phyloP scores from a whole-genome alignment of 1,140 invertebrate species.

The Euura lappo region DNA sequence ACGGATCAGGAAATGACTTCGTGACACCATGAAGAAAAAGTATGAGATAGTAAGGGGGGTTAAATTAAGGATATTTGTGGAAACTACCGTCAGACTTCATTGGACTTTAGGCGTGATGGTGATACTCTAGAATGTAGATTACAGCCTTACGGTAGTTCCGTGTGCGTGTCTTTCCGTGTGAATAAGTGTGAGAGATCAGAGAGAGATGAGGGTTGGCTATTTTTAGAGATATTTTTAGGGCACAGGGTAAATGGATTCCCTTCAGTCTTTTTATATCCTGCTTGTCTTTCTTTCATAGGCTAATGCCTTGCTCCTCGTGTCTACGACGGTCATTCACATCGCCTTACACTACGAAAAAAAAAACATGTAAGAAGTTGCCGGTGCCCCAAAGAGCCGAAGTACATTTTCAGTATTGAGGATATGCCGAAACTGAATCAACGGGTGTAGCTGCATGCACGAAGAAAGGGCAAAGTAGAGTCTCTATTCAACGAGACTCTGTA shows the following conservation, averaged over 20 bases:
- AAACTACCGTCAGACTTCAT: too few species aligned
- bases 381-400: too few species aligned
- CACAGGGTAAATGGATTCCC: background rate
- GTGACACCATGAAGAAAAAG: background rate
- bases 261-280: background rate
- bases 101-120: too few species aligned
- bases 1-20: background rate
- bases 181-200: background rate
- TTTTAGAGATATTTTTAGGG: slow-evolving; percentile 2
- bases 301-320: background rate
- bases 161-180: too few species aligned
- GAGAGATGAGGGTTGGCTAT: background rate
- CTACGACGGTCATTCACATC: too few species aligned
- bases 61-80: background rate
- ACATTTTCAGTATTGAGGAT: too few species aligned
- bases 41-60: background rate
- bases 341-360: too few species aligned
- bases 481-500: background rate
- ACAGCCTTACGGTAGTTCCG: too few species aligned
- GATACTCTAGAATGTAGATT: too few species aligned
- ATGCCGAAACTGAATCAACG: too few species aligned
- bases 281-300: slow-evolving; percentile 1
- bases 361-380: too few species aligned
- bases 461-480: background rate
- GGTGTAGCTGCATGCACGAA: too few species aligned